Conservation (phyloP, 2,888 invertebrate genomes). For the Psylliodes chrysocephalus region DNA sequence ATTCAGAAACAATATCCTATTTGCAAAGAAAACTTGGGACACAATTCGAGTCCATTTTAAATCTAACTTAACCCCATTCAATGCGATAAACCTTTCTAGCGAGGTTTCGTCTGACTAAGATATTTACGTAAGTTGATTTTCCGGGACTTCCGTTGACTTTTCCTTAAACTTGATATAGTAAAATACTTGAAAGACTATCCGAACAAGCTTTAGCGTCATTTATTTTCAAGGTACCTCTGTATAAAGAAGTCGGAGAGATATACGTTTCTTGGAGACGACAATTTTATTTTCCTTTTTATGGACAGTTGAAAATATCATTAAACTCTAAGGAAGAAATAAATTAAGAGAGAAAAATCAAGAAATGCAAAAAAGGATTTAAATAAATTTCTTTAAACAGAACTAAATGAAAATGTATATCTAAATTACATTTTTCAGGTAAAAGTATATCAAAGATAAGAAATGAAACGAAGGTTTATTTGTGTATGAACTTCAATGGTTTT, state of each 20-base stretch:
- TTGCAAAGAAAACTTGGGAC: not conserved
- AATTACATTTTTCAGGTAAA: no score
- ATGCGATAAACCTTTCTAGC: not conserved
- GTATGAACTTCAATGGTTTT: no score
- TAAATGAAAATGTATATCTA: no score
- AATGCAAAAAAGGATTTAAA: no score
- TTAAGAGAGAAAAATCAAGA: no score
- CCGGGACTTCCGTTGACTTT: slow-evolving; percentile 1
- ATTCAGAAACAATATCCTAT: not conserved
- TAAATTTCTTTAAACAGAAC: no score
- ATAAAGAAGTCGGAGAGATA: not conserved
- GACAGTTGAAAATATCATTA: no score
- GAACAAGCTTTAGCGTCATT: not conserved
- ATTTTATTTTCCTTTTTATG: not conserved
- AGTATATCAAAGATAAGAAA: no score
- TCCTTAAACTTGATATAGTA: not conserved
- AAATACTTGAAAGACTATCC: slow-evolving; percentile 3
- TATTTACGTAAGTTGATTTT: slow-evolving; percentile 1
- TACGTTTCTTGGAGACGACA: not conserved
- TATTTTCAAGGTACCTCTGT: not conserved
- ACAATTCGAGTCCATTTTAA: slow-evolving; percentile 2
- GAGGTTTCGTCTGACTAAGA: not conserved
- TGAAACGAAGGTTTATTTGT: no score
- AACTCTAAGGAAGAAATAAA: no score
- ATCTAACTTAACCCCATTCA: not conserved